Evolutionary conservation across 1,140 invertebrate species (phyloP), one percentile per base, ranked within the genome.

Genomic region (Aphidius ervi): DNA sequence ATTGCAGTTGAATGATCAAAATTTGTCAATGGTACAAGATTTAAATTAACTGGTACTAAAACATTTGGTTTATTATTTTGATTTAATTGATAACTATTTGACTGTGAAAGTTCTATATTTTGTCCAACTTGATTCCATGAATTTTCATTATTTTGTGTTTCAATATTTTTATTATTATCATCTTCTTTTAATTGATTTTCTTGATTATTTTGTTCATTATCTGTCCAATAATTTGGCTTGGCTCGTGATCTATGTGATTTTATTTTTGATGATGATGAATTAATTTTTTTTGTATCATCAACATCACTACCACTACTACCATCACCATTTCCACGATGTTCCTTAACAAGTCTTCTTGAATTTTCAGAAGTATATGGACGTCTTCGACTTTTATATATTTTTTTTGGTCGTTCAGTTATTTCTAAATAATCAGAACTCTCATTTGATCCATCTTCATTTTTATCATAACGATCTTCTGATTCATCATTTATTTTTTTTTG

Each of bases 1-100:
- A 80, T 52, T 1, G 76, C 78, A 2, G 75, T 77, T 0, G 74
- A 69, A 37, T 79, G 78, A 61, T 80, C 74, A 16, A 79, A 78
- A 59, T 73, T 75, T 0, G 67, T 64, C 0, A 78, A n/a, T 0
- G 74, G 75, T 5, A 80, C 63, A 6, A 80, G 10, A 49, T 80
- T 78, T 0, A 79, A 53, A 10, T 75, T 76, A 0, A 79, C 67
- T 5, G 76, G 68, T 0, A 76, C 66, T 2, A 76, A 43, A 9
- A 75, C 61, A 10, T 79, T 79, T 3, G 77, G 73, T 39, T 78
- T 80, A 37, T 77, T 74, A 8, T 72, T 56, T 39, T 77, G 77
- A 56, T 72, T 67, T 2, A 75, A 59, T 45, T 77, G 71, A 16
- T 67, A 68, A 0, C 68, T 70, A 31, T 69, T 77, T 0, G 68